These are phyloP conservation scores for Remorina albescens DNA, from an alignment of 2,797 vertebrate genomes.

Conservation along the genomic window DNA sequence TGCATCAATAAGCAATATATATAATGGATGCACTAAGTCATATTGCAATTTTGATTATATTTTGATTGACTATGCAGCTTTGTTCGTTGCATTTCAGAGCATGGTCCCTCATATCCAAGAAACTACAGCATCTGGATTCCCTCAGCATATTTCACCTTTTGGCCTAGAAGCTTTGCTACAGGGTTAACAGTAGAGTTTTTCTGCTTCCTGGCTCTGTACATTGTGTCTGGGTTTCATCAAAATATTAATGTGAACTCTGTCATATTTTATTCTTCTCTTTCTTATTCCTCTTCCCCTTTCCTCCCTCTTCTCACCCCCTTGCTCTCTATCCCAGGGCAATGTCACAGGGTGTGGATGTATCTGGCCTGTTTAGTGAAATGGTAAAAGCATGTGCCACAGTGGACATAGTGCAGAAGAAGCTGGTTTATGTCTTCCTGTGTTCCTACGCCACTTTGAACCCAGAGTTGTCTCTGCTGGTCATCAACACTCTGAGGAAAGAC, in stretches of 20 bases:
- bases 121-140: neutral
- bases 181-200: neutral
- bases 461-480: slow-evolving; percentile 92
- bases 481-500: slow-evolving; percentile 95
- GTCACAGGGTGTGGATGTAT: slow-evolving; percentile 93
- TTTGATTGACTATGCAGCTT: no score
- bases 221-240: neutral
- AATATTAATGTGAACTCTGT: neutral
- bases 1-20: no score
- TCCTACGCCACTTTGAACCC: slow-evolving; percentile 92
- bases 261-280: neutral
- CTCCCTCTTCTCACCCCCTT: no score
- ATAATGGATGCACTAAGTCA: no score
- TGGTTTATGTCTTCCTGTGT: slow-evolving; percentile 94
- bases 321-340: slow-evolving; percentile 84
- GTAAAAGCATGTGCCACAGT: slow-evolving; percentile 94
- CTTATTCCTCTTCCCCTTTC: no score
- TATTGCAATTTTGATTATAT: no score
- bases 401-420: slow-evolving; percentile 95
- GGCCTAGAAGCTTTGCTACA: neutral
- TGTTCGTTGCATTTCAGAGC: neutral
- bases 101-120: no score
- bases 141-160: neutral
- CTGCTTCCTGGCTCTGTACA: neutral
- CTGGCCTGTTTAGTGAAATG: slow-evolving; percentile 94